Base-by-base conservation (phyloP, 2,888 invertebrate genomes). In the Erebia ligea region DNA sequence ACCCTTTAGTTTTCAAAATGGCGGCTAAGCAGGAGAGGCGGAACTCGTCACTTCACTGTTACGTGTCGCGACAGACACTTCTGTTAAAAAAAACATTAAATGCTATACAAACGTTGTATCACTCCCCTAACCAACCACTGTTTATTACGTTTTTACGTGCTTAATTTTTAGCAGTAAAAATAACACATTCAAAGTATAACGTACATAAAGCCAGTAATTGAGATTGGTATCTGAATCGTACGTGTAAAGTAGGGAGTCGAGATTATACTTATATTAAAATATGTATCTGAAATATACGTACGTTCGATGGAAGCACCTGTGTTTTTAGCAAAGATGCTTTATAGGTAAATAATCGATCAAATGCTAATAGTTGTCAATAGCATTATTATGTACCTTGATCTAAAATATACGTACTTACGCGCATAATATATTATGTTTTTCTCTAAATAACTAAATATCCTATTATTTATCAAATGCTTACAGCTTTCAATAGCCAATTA, bases 1-100 rank as follows among this genome's bases (percentile, higher is more conserved):
- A 82, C 84, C 80, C 84, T 82, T 80, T 75, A 84, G 82, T 82
- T 84, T 81, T 85, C 82, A 85, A 85, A 84, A 87, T 86, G 86
- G 83, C 83, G 84, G 80, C 81, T 83, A 80, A 83, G 80, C 80
- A 80, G 78, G 75, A 81, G 81, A 78, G 82, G 72, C 73, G 72
- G 77, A 83, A 80, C 84, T 83, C 80, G 81, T 79, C 84, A 82
- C 80, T 80, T 79, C 78, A 77, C 81, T 78, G 78, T 76, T 78
- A 78, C 80, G 85, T 81, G 84, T 82, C 83, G 82, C 78, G 82
- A 81, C 82, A 80, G 82, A 84, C 85, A 84, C 85, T 85, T 82
- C 76, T 76, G 75, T 69, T 73, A 73, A 76, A 75, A 74, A 71
- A 76, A 74, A 76, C 64, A 75, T 78, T 76, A 74, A 77, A 72